A percentile compares a stretch with the other conserved stretches of the same genome.
phyloP scores from a whole-genome alignment of 2,797 vertebrate species.

The Halcyon badia region DNA sequence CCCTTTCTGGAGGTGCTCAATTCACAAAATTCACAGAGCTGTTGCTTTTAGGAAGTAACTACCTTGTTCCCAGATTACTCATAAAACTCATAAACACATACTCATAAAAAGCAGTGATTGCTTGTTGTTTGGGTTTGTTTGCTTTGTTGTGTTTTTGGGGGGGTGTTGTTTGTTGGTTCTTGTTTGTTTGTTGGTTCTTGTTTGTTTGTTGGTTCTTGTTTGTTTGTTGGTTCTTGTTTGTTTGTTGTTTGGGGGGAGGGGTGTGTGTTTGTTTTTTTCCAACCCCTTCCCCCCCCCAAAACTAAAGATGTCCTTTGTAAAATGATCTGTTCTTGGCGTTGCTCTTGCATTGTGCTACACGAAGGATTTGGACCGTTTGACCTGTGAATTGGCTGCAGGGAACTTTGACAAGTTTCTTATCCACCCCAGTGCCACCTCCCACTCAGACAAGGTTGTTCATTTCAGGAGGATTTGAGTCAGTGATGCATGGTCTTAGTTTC shows the following conservation, averaged over 20 bases:
- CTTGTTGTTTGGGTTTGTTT: too few species aligned
- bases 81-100: not conserved
- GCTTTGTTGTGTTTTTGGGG: too few species aligned
- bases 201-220: too few species aligned
- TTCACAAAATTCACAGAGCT: not conserved
- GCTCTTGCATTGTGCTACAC: not conserved
- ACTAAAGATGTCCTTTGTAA: not conserved
- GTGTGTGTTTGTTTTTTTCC: not conserved
- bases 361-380: not conserved
- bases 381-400: not conserved
- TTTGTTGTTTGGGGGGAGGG: too few species aligned
- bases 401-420: not conserved
- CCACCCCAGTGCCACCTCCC: accelerated
- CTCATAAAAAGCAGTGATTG: not conserved
- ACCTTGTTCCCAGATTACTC: not conserved
- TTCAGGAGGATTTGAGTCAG: not conserved
- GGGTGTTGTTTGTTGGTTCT: too few species aligned
- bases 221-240: too few species aligned
- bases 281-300: too few species aligned
- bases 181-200: too few species aligned
- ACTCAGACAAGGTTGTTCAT: not conserved
- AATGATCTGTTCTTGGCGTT: not conserved
- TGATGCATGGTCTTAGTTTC: not conserved
- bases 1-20: not conserved
- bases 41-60: not conserved